Conservation (phyloP, 2,113 vertebrate species). For the Carettochelys insculpta region DNA sequence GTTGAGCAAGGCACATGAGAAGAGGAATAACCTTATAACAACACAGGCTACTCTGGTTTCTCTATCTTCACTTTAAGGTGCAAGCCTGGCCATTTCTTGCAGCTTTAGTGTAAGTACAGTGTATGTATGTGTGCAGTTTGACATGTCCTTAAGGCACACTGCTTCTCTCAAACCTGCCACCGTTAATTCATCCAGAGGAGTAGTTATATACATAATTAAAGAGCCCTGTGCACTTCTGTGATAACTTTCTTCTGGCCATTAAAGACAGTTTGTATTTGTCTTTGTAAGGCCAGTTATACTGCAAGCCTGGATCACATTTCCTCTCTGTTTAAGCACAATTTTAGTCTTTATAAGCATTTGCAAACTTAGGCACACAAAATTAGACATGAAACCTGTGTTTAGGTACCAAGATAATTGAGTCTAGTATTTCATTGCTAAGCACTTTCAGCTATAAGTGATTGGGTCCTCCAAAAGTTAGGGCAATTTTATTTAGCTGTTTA, state of each 20-base stretch:
- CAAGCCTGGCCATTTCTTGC: neutral
- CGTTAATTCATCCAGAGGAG: neutral
- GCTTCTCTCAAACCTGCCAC: neutral
- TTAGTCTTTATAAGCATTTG: neutral
- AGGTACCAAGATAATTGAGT: neutral
- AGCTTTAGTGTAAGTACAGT: neutral
- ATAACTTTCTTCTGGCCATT: neutral
- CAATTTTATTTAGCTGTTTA: neutral
- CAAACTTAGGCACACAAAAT: neutral
- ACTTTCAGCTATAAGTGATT: neutral
- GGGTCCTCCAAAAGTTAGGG: neutral
- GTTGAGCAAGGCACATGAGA: neutral
- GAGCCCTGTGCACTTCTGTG: neutral
- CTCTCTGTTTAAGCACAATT: neutral
- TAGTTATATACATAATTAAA: neutral
- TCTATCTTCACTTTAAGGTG: neutral
- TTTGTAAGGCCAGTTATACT: neutral
- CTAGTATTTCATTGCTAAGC: neutral
- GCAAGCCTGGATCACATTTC: neutral
- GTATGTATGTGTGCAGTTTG: fast-evolving
- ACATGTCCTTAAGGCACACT: neutral
- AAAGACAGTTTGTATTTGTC: neutral
- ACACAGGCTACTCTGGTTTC: neutral
- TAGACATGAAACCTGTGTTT: neutral
- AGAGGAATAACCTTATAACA: neutral